Evolutionary conservation across 2,888 invertebrate species (phyloP).

Genomic region (Neocrepidodera transversa): DNA sequence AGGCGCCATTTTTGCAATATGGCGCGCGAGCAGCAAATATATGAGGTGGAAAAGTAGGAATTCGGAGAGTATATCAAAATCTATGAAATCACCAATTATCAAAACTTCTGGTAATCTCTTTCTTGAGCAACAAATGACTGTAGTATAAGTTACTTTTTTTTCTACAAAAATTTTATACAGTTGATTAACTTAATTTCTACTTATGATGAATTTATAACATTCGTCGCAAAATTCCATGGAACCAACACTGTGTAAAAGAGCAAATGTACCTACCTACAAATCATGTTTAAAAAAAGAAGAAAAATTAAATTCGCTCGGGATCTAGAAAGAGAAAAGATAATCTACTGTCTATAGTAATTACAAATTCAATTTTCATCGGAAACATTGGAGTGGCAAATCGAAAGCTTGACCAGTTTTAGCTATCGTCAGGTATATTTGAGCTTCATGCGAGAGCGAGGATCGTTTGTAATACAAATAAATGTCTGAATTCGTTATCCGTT

Average conservation of each 20-base stretch:
- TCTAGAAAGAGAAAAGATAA: constrained; percentile 12
- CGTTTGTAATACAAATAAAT: constrained; percentile 39
- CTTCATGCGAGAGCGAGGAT: constrained; percentile 3
- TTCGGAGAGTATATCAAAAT: too few relatives aligned
- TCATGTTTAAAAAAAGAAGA: neutral
- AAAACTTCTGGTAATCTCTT: too few relatives aligned
- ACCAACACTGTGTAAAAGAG: neutral
- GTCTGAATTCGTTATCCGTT: constrained; percentile 31
- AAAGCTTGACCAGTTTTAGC: constrained; percentile 24
- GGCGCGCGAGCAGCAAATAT: too few relatives aligned
- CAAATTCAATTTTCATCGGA: constrained; percentile 42
- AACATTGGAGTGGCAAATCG: constrained; percentile 27
- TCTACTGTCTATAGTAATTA: constrained; percentile 36
- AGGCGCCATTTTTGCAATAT: too few relatives aligned
- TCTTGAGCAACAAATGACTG: too few relatives aligned
- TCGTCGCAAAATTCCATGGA: too few relatives aligned
- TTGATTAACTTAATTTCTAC: too few relatives aligned
- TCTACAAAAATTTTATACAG: too few relatives aligned
- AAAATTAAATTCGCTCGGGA: neutral
- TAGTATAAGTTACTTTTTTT: too few relatives aligned
- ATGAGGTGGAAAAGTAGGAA: too few relatives aligned
- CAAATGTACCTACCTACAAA: neutral
- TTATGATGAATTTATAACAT: too few relatives aligned
- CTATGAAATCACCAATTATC: too few relatives aligned
- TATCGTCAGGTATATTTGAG: constrained; percentile 4